Evolutionary conservation across 2,888 invertebrate species (phyloP).

Genomic region (Acheta domesticus): DNA sequence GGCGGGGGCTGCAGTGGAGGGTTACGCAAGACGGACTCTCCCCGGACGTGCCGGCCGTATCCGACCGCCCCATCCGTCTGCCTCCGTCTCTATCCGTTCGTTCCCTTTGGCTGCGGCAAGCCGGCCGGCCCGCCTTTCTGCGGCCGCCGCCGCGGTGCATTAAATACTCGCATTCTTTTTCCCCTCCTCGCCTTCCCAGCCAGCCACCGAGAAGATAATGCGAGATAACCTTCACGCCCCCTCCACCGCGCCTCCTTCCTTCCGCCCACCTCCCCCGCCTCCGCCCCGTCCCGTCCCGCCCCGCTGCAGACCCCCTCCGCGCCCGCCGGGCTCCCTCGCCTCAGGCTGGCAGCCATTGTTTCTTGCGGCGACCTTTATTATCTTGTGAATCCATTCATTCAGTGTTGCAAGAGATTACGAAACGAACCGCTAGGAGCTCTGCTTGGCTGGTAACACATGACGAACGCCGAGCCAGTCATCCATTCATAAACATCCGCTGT

Average conservation of each 20-base stretch:
- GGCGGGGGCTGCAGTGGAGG: no score
- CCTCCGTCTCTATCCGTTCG: no score
- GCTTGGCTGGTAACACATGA: constrained; percentile 18
- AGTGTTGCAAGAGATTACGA: constrained; percentile 18
- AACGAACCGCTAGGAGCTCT: constrained; percentile 18
- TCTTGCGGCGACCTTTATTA: constrained; percentile 18
- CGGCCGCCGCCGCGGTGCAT: not conserved
- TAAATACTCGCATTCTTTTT: not conserved
- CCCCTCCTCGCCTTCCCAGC: not conserved
- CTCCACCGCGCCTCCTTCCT: not conserved
- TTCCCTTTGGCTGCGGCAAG: no score
- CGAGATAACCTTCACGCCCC: constrained; percentile 18
- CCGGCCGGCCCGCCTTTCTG: no score
- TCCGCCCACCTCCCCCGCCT: not conserved
- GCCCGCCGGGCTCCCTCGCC: not conserved
- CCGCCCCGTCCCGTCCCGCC: not conserved
- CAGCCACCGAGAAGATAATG: constrained; percentile 18
- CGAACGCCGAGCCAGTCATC: constrained; percentile 1
- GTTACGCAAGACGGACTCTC: no score
- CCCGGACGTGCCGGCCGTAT: no score
- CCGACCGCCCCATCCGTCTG: no score
- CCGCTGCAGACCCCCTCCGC: not conserved
- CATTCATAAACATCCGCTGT: constrained; percentile 18
- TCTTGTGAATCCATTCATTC: constrained; percentile 18
- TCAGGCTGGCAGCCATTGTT: not conserved